Evolutionary conservation across 2,113 vertebrate species (phyloP), one percentile per base, ranked within the genome.

Genomic region (Actinemys pallida): DNA sequence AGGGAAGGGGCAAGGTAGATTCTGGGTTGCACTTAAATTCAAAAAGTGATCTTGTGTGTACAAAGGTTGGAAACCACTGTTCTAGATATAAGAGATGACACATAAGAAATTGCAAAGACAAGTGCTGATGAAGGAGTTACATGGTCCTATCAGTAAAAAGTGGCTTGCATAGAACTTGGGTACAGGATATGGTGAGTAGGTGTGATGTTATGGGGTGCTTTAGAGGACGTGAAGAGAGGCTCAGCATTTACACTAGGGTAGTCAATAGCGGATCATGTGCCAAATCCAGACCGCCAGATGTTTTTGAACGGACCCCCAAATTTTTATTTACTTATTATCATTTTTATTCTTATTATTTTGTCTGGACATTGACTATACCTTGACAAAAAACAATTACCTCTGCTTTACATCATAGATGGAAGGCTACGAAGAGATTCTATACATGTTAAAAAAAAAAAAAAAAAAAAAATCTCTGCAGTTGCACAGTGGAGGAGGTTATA

Each of bases 371-470:
- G 57, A 62, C 56, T 57, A 27, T 27, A 57, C 56, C 25, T 57
- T 57, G 8, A 54, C 53, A 54, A 22, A 54, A 19, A 54, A 54
- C 20, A 54, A 54, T 54, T 54, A 54, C 20, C 45, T 93, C 35
- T 19, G 50, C 22, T 78, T 79, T 29, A 35, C 4, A 87, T 2
- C n/a, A 35, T 8, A 93, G 69, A 2, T 39, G 78, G 93, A 94
- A 86, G 76, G 84, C 35, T 29, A 72, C 12, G 52, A 95, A 92
- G 3, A 87, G n/a, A 42, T 56, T 62, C 45, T 84, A 87, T 75
- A 42, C 90, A 90, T 83, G 84, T 45, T 92, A 45, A 42, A 47
- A 47, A 93, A 94, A 49, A 39, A 49, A 39, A 93, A 86, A 93
- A 54, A 52, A 47, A 50, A 93, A 94, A 47, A 39, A 92, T 86